Conservation (phyloP, 2,888 invertebrate genomes). For the Drosophila kuntzei region DNA sequence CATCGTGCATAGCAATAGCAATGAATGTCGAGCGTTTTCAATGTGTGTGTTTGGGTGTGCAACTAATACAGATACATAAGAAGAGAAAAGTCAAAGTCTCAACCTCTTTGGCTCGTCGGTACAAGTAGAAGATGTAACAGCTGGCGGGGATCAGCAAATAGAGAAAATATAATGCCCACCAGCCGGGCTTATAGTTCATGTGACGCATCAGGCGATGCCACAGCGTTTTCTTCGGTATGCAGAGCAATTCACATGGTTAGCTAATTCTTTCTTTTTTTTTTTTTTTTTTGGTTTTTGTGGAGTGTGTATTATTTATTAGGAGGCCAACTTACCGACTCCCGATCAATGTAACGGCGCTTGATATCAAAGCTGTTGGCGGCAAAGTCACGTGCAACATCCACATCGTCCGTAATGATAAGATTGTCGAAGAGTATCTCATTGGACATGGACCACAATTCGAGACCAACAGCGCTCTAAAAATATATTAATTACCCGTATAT, state of each 20-base stretch:
- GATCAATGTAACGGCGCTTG: conserved; percentile 92
- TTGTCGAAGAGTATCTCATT: conserved; percentile 98
- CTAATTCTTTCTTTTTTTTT: conserved; percentile 9
- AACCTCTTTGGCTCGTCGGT: conserved; percentile 89
- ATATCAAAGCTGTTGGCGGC: conserved; percentile 93
- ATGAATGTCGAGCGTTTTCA: conserved; percentile 29
- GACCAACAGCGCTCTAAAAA: conserved; percentile 94
- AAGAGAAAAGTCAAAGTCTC: conserved; percentile 18
- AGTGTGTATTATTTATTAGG: background rate
- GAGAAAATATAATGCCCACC: conserved; percentile 92
- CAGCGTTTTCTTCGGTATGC: conserved; percentile 87
- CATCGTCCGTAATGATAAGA: conserved; percentile 94
- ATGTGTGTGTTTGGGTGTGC: conserved; percentile 18
- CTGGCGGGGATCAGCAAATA: conserved; percentile 91
- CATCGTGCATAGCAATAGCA: conserved; percentile 51
- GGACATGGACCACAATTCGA: conserved; percentile 99
- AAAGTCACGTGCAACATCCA: conserved; percentile 91
- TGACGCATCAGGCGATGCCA: conserved; percentile 91
- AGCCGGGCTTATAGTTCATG: conserved; percentile 92
- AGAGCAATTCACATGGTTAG: conserved; percentile 36
- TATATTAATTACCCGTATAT: background rate
- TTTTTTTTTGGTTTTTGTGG: conserved; percentile 7
- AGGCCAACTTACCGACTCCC: conserved; percentile 90
- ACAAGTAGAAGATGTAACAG: conserved; percentile 90
- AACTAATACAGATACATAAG: conserved; percentile 9